A percentile compares a stretch with the other conserved stretches of the same genome.
These are phyloP conservation scores for Pelochelys cantorii DNA, from an alignment of 2,797 vertebrate species.

Conservation along the genomic window DNA sequence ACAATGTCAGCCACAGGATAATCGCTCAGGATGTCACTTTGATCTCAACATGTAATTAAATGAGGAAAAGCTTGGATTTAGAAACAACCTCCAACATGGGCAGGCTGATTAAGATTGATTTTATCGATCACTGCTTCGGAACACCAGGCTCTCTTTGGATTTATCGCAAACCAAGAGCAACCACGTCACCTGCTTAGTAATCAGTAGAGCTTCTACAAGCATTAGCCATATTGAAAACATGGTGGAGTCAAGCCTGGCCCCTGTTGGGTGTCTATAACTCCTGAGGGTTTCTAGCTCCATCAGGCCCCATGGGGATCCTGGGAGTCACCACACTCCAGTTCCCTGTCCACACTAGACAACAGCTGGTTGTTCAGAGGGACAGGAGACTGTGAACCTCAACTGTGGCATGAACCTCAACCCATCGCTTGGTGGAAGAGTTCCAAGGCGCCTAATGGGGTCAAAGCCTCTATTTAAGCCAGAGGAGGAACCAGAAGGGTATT, in stretches of 20 bases:
- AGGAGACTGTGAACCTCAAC: not conserved
- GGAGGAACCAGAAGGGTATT: not conserved
- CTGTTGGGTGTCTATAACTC: not conserved
- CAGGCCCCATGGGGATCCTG: not conserved
- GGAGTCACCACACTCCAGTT: not conserved
- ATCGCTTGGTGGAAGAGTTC: not conserved
- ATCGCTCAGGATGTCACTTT: constrained; percentile 63
- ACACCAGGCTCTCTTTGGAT: not conserved
- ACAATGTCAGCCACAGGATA: constrained; percentile 23
- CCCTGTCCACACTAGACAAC: not conserved
- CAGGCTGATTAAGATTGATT: constrained; percentile 73
- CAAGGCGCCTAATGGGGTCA: not conserved
- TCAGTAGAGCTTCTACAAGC: not conserved
- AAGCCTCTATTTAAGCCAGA: not conserved
- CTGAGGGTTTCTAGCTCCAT: not conserved
- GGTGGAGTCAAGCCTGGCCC: not conserved
- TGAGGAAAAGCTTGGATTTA: constrained; percentile 61
- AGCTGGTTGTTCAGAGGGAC: not conserved
- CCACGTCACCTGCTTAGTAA: not conserved
- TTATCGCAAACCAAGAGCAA: constrained; percentile 17
- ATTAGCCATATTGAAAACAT: constrained; percentile 6
- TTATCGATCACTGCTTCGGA: constrained; percentile 49
- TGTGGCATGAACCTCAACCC: not conserved
- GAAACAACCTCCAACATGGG: constrained; percentile 59
- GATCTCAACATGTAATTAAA: constrained; percentile 71